Evolutionary conservation across 1,140 invertebrate species (phyloP), one percentile per base, ranked within the genome.

Genomic region (Camponotus floridanus): DNA sequence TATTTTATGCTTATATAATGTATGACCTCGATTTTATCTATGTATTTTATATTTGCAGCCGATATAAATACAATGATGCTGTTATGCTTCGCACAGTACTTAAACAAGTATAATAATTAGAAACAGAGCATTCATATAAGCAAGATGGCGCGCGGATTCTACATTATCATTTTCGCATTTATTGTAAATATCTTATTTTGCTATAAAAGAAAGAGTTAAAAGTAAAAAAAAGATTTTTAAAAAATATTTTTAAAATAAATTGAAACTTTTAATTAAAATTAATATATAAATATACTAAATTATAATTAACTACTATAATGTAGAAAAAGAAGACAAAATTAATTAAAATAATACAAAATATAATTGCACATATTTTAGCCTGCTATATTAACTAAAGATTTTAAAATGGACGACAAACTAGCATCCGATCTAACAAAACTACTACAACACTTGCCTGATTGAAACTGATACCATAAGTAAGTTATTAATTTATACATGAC

Each of bases 61-160:
- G 8, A 21, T 76, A 76, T 76, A 76, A 74, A 74, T 76, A 59
- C 36, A 13, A 61, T 33, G 11, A 64, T 42, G 21, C 7, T 59
- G 6, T 13, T 36, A 42, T 0, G 8, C 36, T 59, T 9, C 13
- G 26, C 4, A 18, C 3, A 13, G 3, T 18, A 18, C 0, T 48
- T 74, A 0, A 9, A 48, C 21, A 70, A 55, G 9, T 55, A 9
- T 31, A 18, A 9, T 31, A 18, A 55, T 73, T 73, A 73, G 2
- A 55, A 0, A n/a, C 13, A 51, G 51, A 33, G 45, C 5, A 57
- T 39, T 21, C 36, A 6, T 3, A 13, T 39, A 3, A 61, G 0
- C 3, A 76, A 59, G 15, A 61, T 76, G 73, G 31, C 3, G 11
- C 7, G 39, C 8, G 1, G 26, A 9, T 26, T 76, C 7, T 76